Evolutionary conservation across 2,888 invertebrate genomes (phyloP).

Genomic region (Erebia palarica): DNA sequence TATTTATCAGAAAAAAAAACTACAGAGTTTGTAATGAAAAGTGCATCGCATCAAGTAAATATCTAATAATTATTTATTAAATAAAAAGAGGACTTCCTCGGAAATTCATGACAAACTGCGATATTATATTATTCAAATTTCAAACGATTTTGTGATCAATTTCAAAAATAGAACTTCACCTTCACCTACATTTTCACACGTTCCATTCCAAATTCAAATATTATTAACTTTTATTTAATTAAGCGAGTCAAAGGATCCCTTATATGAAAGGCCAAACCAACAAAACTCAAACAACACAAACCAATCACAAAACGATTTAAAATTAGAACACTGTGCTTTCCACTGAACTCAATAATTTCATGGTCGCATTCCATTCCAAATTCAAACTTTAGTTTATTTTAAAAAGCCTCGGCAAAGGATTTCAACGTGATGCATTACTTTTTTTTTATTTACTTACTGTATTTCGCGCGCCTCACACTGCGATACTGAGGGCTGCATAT

Average conservation of each 20-base stretch:
- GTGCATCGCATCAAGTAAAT: too few relatives aligned
- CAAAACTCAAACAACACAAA: background rate
- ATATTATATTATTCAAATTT: too few relatives aligned
- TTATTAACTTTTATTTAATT: background rate
- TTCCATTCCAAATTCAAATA: slow-evolving; percentile 41
- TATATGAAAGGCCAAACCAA: background rate
- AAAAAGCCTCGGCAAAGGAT: background rate
- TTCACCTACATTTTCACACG: slow-evolving; percentile 44
- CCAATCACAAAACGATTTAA: slow-evolving; percentile 3
- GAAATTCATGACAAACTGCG: background rate
- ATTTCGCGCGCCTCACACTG: slow-evolving; percentile 73
- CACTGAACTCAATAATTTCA: background rate
- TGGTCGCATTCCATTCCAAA: slow-evolving; percentile 42
- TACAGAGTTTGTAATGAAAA: too few relatives aligned
- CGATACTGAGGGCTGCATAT: slow-evolving; percentile 65
- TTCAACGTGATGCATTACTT: background rate
- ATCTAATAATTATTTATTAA: too few relatives aligned
- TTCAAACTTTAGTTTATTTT: slow-evolving; percentile 19
- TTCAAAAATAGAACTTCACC: slow-evolving; percentile 41
- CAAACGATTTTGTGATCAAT: background rate
- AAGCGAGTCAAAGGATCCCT: background rate
- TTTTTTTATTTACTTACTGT: slow-evolving; percentile 66
- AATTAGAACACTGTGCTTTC: background rate
- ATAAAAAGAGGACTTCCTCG: too few relatives aligned
- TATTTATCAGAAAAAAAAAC: too few relatives aligned